Conservation (phyloP, 1,140 invertebrate genomes). For the Ostrea denselamellosa region DNA sequence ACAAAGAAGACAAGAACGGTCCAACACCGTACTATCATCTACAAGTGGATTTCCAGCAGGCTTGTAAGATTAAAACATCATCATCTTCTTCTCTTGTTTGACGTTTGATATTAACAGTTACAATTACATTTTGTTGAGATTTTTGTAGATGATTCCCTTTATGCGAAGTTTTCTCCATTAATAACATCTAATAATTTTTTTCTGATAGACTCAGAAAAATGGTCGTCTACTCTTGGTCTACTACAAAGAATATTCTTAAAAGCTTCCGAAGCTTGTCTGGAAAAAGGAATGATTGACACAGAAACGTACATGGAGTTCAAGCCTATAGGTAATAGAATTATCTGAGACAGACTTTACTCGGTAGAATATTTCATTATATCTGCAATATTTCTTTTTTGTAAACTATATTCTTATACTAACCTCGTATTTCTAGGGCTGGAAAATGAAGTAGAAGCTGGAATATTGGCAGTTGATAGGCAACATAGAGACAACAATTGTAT, state of each 20-base stretch:
- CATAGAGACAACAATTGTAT: conserved; percentile 96
- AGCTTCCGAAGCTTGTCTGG: conserved; percentile 18
- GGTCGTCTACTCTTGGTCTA: not conserved
- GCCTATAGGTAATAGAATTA: not conserved
- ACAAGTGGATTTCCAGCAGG: conserved; percentile 76
- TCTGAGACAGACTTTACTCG: not conserved
- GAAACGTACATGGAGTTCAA: conserved; percentile 27
- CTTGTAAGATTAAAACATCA: conserved; percentile 42
- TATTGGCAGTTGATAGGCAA: conserved; percentile 88
- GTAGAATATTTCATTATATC: not conserved
- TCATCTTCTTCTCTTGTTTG: not conserved
- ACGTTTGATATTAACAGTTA: not conserved
- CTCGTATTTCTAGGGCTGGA: conserved; percentile 79
- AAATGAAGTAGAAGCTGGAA: conserved; percentile 95
- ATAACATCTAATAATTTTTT: not conserved
- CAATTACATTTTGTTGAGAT: no score
- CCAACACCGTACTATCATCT: conserved; percentile 87
- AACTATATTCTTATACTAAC: not conserved
- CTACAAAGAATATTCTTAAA: conserved; percentile 13
- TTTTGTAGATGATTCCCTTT: no score
- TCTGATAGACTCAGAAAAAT: not conserved
- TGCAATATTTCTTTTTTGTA: not conserved
- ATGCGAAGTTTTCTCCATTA: not conserved
- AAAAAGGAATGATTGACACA: conserved; percentile 17
- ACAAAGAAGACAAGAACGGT: conserved; percentile 82